Evolutionary conservation across 1,140 invertebrate genomes (phyloP).

Genomic region (Armadillidium nasatum): DNA sequence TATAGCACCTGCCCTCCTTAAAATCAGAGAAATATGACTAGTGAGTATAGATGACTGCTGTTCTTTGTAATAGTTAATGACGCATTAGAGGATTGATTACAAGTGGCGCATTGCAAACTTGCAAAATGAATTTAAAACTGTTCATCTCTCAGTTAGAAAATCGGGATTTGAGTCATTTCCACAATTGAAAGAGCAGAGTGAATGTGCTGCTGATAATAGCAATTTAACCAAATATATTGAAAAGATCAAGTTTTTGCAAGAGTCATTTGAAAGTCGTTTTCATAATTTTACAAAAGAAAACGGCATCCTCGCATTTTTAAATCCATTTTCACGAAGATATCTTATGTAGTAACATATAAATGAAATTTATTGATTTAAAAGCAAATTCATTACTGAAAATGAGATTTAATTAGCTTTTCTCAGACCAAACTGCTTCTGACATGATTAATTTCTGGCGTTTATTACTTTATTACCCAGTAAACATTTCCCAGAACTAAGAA

Average conservation of each 20-base stretch:
- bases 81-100: no score
- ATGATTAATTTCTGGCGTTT: constrained; percentile 1
- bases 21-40: no score
- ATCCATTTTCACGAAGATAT: constrained; percentile 26
- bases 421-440: not conserved
- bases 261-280: constrained; percentile 21
- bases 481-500: constrained; percentile 22
- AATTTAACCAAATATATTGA: constrained; percentile 22
- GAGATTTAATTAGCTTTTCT: not conserved
- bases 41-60: no score
- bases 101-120: no score
- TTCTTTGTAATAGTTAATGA: no score
- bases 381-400: constrained; percentile 13
- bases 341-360: constrained; percentile 24
- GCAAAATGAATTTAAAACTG: constrained; percentile 27
- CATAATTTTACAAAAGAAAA: constrained; percentile 28
- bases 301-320: constrained; percentile 22
- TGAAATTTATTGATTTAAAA: constrained; percentile 30
- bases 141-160: constrained; percentile 27
- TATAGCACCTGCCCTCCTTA: no score
- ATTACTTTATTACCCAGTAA: not conserved
- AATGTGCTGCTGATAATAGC: constrained; percentile 17
- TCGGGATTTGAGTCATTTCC: constrained; percentile 27
- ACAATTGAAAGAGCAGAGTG: constrained; percentile 21
- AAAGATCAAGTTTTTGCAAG: constrained; percentile 16